Percentiles rank a stretch among this genome's conserved stretches.
phyloP scores from a whole-genome alignment of 2,888 invertebrate species.

The Lucinisca nassula region DNA sequence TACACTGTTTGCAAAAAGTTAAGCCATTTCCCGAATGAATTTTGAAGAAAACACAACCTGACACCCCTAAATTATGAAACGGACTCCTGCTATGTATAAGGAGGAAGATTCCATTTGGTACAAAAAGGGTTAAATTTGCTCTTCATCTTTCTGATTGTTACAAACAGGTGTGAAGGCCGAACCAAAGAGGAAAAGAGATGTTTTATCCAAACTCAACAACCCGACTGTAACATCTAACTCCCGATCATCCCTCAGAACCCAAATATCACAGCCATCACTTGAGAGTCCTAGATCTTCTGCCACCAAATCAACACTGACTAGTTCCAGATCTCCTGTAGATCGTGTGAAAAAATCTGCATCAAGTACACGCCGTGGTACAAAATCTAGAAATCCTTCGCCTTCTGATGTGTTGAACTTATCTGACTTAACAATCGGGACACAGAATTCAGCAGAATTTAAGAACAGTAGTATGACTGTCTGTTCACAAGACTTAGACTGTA shows the following conservation, averaged over 20 bases:
- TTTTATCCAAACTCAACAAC: conserved; percentile 54
- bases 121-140: too few relatives aligned
- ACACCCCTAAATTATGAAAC: too few relatives aligned
- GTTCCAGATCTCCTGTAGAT: neutral
- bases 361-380: neutral
- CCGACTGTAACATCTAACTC: neutral
- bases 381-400: neutral
- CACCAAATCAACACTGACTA: neutral
- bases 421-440: neutral
- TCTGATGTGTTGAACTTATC: neutral
- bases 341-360: neutral
- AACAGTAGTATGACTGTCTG: neutral
- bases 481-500: neutral
- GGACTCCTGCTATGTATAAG: too few relatives aligned
- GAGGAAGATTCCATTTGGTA: too few relatives aligned
- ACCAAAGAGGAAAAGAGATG: neutral
- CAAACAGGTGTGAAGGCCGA: conserved; percentile 41
- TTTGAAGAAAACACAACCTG: too few relatives aligned
- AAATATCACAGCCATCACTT: too few relatives aligned
- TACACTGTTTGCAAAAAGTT: too few relatives aligned
- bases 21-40: too few relatives aligned
- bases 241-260: neutral
- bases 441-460: neutral
- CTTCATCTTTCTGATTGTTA: neutral
- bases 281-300: neutral